Evolutionary conservation across 2,113 vertebrate species (phyloP), one percentile per base, ranked within the genome.

Genomic region (Gnathonemus longibarbis): DNA sequence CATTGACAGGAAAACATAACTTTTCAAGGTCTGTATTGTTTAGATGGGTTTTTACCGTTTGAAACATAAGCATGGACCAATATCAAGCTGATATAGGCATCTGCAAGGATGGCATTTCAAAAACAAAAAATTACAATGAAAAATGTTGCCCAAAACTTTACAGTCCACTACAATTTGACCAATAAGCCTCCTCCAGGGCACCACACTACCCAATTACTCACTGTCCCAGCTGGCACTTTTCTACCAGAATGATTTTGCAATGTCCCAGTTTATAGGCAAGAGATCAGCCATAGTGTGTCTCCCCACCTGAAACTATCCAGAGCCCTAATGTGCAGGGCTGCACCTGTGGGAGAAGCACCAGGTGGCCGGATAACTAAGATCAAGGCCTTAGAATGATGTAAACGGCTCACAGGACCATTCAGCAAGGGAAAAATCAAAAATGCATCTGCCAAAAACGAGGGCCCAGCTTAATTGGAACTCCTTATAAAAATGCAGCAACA

Each of bases 321-420:
- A 70, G 9, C n/a, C 62, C 62, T 7, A 31, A 86, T 66, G 6
- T 88, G 52, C 45, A 80, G 89, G 19, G 88, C 46, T 89, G 58
- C 19, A 42, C 74, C 89, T 88, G 74, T 39, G 35, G 74, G 35
- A 39, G 2, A 62, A 88, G 39, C 31, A 66, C 39, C 87, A 88
- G 56, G 39, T 2, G 39, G 56, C 17, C 17, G 3, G 13, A 19
- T 66, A 45, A 21, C 21, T n/a, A 6, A 9, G 3, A 92, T 90
- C 92, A 94, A 95, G 94, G 93, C 92, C 90, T 94, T 94, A 92
- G n/a, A 92, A 92, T 91, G 92, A 91, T 94, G 95, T 94, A 95
- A 96, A 96, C 92, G 48, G 74, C 90, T 92, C 77, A 80, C 84
- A 88, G 91, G 91, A 92, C 88, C 93, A 87, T 27, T 91, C 42